These are phyloP conservation scores for Liopterus haemorrhoidalis DNA, from an alignment of 2,888 invertebrate species.

Conservation along the genomic window DNA sequence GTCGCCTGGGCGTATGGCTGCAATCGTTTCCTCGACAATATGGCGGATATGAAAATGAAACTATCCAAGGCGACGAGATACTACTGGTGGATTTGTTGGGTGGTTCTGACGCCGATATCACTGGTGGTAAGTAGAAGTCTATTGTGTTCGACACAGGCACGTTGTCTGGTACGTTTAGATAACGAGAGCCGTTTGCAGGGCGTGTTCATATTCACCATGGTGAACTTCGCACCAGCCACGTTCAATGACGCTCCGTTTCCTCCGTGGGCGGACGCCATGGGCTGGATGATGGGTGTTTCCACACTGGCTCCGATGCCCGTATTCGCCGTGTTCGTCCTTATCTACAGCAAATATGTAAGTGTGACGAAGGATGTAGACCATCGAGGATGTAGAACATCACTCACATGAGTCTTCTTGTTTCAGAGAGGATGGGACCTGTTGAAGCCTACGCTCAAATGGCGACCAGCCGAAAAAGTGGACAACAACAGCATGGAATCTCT, in stretches of 20 bases:
- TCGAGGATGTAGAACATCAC: too few relatives aligned
- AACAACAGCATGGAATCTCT: slow-evolving; percentile 20
- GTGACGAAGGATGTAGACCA: too few relatives aligned
- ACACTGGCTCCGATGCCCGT: slow-evolving; percentile 65
- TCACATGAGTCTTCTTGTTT: slow-evolving; percentile 24
- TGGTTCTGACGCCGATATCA: slow-evolving; percentile 60
- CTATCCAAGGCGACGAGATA: slow-evolving; percentile 52
- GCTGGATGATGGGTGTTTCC: slow-evolving; percentile 64
- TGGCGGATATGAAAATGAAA: slow-evolving; percentile 59
- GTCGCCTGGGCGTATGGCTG: slow-evolving; percentile 68
- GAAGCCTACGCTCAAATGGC: slow-evolving; percentile 50
- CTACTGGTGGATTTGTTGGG: slow-evolving; percentile 72
- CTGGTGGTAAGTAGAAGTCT: slow-evolving; percentile 62
- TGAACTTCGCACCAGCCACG: slow-evolving; percentile 56
- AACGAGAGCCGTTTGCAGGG: slow-evolving; percentile 48
- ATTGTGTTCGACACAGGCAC: background rate
- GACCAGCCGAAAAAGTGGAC: slow-evolving; percentile 41
- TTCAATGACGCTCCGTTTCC: slow-evolving; percentile 67
- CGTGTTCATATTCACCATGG: slow-evolving; percentile 67
- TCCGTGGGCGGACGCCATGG: slow-evolving; percentile 61
- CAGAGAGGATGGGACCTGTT: slow-evolving; percentile 52
- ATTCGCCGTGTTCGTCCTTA: slow-evolving; percentile 51
- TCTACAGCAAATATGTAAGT: slow-evolving; percentile 45
- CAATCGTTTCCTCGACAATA: slow-evolving; percentile 52
- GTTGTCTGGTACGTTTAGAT: background rate